Evolutionary conservation across 2,113 vertebrate species (phyloP).

Genomic region (Takifugu flavidus): DNA sequence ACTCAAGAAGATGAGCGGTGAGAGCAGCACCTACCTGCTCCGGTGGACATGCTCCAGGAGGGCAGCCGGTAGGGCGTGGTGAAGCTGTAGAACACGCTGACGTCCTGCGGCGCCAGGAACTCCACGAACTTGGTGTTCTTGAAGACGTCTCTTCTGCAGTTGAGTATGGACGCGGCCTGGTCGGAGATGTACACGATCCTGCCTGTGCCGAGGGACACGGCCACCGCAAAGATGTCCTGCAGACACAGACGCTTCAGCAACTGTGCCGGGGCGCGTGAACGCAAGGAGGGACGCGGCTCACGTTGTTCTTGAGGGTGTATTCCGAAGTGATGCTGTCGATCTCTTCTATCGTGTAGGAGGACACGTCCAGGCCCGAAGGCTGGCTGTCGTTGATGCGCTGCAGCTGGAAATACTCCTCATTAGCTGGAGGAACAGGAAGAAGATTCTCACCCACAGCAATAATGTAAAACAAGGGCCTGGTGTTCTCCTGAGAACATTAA

Average conservation of each 20-base stretch:
- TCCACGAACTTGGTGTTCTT: slow-evolving; percentile 91
- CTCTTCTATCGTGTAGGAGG: slow-evolving; percentile 86
- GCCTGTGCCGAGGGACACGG: slow-evolving; percentile 89
- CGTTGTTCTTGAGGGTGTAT: slow-evolving; percentile 85
- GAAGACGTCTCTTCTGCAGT: slow-evolving; percentile 83
- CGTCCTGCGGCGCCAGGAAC: slow-evolving; percentile 89
- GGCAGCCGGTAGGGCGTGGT: slow-evolving; percentile 88
- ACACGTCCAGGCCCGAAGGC: slow-evolving; percentile 79
- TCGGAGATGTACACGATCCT: slow-evolving; percentile 91
- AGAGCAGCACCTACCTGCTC: slow-evolving; percentile 74
- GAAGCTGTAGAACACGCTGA: slow-evolving; percentile 92
- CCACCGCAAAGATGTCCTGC: slow-evolving; percentile 92
- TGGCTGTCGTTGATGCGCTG: slow-evolving; percentile 85
- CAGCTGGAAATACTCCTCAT: slow-evolving; percentile 93
- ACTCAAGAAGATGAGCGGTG: too few species aligned
- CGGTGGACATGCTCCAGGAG: slow-evolving; percentile 85
- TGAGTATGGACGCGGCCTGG: slow-evolving; percentile 86
- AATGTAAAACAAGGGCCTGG: too few species aligned
- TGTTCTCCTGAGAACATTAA: too few species aligned
- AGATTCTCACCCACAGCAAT: too few species aligned
- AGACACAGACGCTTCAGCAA: neutral
- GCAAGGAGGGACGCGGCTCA: slow-evolving; percentile 68
- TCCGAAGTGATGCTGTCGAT: slow-evolving; percentile 88
- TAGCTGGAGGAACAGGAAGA: slow-evolving; percentile 73
- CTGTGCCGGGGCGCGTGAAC: too few species aligned